Percentiles rank a stretch among this genome's conserved stretches.
phyloP scores from a whole-genome alignment of 1,140 invertebrate genomes.

The Micrasema longulum region DNA sequence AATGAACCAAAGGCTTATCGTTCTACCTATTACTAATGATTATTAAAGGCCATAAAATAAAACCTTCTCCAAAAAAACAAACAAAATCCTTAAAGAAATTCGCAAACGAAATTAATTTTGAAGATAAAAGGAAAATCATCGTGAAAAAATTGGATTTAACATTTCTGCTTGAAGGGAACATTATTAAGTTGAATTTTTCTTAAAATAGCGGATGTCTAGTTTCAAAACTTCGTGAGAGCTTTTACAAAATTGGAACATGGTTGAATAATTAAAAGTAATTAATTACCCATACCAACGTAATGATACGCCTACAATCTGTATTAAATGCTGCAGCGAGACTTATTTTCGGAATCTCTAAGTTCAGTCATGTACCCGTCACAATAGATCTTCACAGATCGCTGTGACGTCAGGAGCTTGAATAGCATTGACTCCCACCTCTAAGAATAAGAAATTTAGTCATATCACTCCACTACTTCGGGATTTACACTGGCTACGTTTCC shows the following conservation, averaged over 20 bases:
- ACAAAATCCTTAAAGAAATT: constrained; percentile 5
- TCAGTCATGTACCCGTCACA: too few species aligned
- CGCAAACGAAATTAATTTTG: constrained; percentile 30
- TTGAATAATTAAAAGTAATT: not conserved
- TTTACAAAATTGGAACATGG: not conserved
- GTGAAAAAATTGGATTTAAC: constrained; percentile 29
- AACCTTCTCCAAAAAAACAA: not conserved
- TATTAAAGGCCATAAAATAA: constrained; percentile 31
- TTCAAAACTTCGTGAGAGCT: not conserved
- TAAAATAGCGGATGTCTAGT: not conserved
- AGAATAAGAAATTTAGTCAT: too few species aligned
- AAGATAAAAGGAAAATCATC: constrained; percentile 34
- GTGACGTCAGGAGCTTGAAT: too few species aligned
- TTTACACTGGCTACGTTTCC: too few species aligned
- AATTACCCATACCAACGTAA: not conserved
- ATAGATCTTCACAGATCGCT: too few species aligned
- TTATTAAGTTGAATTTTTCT: not conserved
- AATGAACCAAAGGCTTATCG: constrained; percentile 28
- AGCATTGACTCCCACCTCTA: too few species aligned
- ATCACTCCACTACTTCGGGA: too few species aligned
- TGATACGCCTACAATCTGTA: too few species aligned
- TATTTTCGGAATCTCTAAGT: too few species aligned
- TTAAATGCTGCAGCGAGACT: too few species aligned
- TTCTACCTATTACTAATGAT: constrained; percentile 29
- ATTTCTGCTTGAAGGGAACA: constrained; percentile 1